phyloP scores from a whole-genome alignment of 2,797 vertebrate species.

The Potorous gilbertii region DNA sequence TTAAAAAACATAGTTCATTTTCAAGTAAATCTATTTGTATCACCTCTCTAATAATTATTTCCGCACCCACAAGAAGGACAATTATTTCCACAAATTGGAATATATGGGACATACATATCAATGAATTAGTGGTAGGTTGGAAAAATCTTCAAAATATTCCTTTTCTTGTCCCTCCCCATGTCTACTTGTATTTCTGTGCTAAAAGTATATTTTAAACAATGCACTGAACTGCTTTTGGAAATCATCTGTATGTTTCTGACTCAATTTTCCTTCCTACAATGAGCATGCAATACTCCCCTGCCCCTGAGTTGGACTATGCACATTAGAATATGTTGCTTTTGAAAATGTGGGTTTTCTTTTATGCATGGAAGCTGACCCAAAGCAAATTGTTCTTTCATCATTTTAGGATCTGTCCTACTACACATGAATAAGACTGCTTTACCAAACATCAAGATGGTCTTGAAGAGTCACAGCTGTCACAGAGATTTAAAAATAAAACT shows the following conservation, averaged over 20 bases:
- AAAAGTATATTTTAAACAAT: not conserved
- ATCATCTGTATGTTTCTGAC: not conserved
- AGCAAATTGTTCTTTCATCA: not conserved
- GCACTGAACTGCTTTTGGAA: not conserved
- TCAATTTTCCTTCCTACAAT: not conserved
- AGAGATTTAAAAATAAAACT: not conserved
- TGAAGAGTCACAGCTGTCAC: not conserved
- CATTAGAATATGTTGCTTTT: slow-evolving; percentile 1
- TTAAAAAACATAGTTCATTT: not conserved
- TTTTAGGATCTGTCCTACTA: not conserved
- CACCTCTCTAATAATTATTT: not conserved
- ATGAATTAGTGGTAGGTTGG: not conserved
- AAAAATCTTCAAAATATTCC: not conserved
- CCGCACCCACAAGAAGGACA: not conserved
- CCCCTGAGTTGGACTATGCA: not conserved
- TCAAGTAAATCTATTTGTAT: not conserved
- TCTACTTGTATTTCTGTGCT: not conserved
- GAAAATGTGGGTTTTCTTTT: not conserved
- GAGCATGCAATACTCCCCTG: not conserved
- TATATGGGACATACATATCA: not conserved
- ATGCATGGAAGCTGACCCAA: not conserved
- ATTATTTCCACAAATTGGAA: not conserved
- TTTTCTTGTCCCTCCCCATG: not conserved
- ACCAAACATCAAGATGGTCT: not conserved
- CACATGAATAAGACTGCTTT: not conserved